Base-by-base conservation (phyloP, 1,140 invertebrate species). In the Dendrolimus punctatus region DNA sequence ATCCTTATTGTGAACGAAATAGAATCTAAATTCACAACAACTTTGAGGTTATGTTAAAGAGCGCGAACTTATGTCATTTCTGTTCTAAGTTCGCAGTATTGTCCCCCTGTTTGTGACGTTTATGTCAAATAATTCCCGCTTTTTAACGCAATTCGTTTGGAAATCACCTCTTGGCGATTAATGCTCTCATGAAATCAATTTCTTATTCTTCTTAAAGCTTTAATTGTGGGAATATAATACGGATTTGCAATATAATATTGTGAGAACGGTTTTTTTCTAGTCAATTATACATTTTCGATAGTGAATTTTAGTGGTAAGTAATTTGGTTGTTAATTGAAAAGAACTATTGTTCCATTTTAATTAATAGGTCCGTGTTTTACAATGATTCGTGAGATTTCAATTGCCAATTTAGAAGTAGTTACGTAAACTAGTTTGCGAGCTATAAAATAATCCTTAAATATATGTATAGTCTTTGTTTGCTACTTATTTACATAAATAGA, bases 201-300 rank as follows among this genome's bases (percentile, higher is more conserved):
- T 61, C 68, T 68, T 57, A 64, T 59, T 74, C 68, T 64, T 63
- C 70, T 23, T 23, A 23, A 23, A 23, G 23, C 23, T 71, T 61
- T 68, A 78, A 84, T 80, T 84, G 80, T 84, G 80, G 73, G 80
- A 84, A 80, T 73, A 76, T 66, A 68, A 58, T 78, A 6, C 60
- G 53, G 69, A 68, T 75, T 72, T 71, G 69, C 65, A 75, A 71
- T 68, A 55, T 64, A 68, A 72, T 72, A 77, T 73, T 81, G 74
- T 79, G 73, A 64, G 76, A 76, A 78, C 50, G 38, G 68, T 51
- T 59, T 63, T 66, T 65, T 62, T 61, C 64, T 52, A 52, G 46
- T 46, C 64, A 55, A 53, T 66, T 62, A 71, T 66, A 57, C 55
- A 49, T 57, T 62, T 50, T 68, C 60, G 64, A 71, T 66, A 71